Evolutionary conservation across 2,113 vertebrate genomes (phyloP).

Genomic region (Galbula dea): DNA sequence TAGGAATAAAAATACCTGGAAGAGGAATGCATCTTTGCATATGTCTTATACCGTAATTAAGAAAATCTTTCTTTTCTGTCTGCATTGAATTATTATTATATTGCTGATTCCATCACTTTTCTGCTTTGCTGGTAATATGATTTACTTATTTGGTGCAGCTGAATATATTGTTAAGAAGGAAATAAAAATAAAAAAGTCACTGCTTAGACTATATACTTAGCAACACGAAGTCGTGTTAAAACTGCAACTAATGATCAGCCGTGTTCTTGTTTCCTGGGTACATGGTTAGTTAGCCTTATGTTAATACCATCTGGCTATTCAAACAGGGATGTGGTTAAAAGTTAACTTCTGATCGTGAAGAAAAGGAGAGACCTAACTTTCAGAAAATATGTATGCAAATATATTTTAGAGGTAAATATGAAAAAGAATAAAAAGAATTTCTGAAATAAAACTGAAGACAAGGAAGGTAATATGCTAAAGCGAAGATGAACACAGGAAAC

Average conservation of each 20-base stretch:
- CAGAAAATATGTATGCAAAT: not conserved
- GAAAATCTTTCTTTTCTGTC: not conserved
- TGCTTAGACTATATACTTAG: not conserved
- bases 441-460: not conserved
- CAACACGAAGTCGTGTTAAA: not conserved
- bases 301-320: not conserved
- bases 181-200: constrained; percentile 18
- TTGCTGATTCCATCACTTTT: not conserved
- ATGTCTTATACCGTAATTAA: not conserved
- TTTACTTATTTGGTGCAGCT: not conserved
- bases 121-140: not conserved
- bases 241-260: not conserved
- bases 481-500: not conserved
- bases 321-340: not conserved
- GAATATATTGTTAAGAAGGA: not conserved
- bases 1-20: not conserved
- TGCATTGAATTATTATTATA: not conserved
- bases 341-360: not conserved
- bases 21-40: not conserved
- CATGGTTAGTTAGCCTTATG: not conserved
- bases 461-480: not conserved
- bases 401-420: not conserved
- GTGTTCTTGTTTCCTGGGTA: not conserved
- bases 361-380: not conserved
- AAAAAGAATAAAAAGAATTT: not conserved